Conservation (phyloP, 2,888 invertebrate genomes). For the Noctua fimbriata region DNA sequence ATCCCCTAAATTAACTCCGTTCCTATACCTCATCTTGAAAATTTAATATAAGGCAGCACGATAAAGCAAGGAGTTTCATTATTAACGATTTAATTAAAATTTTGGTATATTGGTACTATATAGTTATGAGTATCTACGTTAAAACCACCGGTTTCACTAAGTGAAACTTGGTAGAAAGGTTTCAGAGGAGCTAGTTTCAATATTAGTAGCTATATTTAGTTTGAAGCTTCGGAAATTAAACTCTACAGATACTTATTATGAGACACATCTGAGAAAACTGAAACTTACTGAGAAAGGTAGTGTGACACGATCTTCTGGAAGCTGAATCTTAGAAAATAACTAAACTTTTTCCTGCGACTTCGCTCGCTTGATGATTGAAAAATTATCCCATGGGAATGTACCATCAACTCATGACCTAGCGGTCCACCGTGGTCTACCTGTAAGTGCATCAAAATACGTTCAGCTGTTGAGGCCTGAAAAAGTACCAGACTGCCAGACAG, state of each 20-base stretch:
- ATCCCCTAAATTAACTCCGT: constrained; percentile 56
- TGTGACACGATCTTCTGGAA: no score
- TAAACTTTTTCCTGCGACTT: background rate
- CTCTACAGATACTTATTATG: background rate
- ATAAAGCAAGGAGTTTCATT: constrained; percentile 60
- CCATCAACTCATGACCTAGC: background rate
- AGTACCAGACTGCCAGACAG: background rate
- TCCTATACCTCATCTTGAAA: constrained; percentile 51
- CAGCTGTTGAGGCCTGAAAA: no score
- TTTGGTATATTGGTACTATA: constrained; percentile 46
- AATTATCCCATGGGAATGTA: no score
- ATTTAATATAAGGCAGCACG: constrained; percentile 61
- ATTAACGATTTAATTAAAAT: constrained; percentile 69
- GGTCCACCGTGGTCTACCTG: background rate
- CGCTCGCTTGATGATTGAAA: no score
- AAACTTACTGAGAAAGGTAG: background rate
- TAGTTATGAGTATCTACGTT: constrained; percentile 32
- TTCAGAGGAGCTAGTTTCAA: constrained; percentile 4
- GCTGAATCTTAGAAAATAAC: background rate
- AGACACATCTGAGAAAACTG: no score
- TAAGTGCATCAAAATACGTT: background rate
- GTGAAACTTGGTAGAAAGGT: constrained; percentile 10
- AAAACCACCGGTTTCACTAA: constrained; percentile 30
- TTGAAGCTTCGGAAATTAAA: background rate
- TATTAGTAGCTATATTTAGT: constrained; percentile 15